Evolutionary conservation across 2,113 vertebrate genomes (phyloP).

Genomic region (Crotalus helleri): DNA sequence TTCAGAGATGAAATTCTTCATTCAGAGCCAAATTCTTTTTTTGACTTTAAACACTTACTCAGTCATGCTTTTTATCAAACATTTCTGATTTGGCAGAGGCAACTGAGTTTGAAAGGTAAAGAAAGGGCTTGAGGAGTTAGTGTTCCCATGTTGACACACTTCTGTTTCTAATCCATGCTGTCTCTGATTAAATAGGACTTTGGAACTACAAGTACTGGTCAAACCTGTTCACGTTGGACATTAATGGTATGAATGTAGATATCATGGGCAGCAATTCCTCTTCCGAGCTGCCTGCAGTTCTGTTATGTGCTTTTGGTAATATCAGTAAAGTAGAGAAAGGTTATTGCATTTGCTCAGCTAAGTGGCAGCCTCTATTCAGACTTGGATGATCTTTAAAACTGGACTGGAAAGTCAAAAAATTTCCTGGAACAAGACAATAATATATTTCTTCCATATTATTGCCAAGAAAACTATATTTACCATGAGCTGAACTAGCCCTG

Average conservation of each 20-base stretch:
- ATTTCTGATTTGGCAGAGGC: background rate
- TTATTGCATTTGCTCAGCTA: background rate
- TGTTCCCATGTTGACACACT: background rate
- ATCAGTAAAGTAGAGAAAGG: background rate
- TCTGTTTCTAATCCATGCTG: background rate
- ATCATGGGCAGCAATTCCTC: background rate
- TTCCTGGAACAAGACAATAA: background rate
- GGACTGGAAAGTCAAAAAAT: background rate
- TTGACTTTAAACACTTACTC: background rate
- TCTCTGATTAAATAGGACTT: background rate
- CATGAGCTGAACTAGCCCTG: background rate
- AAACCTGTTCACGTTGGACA: background rate
- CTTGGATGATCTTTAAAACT: background rate
- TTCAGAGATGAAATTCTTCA: background rate
- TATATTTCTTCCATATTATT: background rate
- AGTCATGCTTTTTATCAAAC: background rate
- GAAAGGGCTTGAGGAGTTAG: background rate
- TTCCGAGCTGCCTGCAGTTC: background rate
- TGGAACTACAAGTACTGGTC: background rate
- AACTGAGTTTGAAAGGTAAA: background rate
- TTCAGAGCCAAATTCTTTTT: background rate
- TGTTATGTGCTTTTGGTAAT: background rate
- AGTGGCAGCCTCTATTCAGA: background rate
- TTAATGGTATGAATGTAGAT: background rate
- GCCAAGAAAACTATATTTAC: background rate